Evolutionary conservation across 2,797 vertebrate genomes (phyloP).

Genomic region (Phataginus tricuspis): DNA sequence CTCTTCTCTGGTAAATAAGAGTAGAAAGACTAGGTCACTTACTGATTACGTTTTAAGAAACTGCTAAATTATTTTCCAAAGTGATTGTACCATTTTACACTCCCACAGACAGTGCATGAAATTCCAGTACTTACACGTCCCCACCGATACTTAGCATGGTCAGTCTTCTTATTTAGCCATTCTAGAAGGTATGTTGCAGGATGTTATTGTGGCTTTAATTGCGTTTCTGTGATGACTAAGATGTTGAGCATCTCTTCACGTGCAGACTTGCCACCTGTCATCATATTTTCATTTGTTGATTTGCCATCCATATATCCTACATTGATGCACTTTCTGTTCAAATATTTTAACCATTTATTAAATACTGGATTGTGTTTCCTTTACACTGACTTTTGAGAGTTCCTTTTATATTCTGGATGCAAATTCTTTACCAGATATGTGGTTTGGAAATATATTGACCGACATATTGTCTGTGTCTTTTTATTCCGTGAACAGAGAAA

Average conservation of each 20-base stretch:
- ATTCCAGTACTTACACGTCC: not conserved
- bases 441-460: not conserved
- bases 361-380: not conserved
- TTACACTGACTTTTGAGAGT: not conserved
- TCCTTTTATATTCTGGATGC: not conserved
- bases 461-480: not conserved
- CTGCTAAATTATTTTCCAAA: not conserved
- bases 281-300: not conserved
- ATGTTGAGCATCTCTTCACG: not conserved
- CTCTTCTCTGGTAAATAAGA: not conserved
- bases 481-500: not conserved
- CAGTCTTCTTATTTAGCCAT: not conserved
- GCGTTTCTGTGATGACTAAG: not conserved
- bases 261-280: not conserved
- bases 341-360: not conserved
- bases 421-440: not conserved
- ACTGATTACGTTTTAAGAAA: not conserved
- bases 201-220: not conserved
- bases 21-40: too few species aligned
- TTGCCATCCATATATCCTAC: not conserved
- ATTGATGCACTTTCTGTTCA: not conserved
- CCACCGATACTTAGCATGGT: not conserved
- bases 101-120: not conserved
- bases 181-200: not conserved
- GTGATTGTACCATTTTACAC: not conserved